phyloP scores from a whole-genome alignment of 2,888 invertebrate species.

The Apodemia mormo region DNA sequence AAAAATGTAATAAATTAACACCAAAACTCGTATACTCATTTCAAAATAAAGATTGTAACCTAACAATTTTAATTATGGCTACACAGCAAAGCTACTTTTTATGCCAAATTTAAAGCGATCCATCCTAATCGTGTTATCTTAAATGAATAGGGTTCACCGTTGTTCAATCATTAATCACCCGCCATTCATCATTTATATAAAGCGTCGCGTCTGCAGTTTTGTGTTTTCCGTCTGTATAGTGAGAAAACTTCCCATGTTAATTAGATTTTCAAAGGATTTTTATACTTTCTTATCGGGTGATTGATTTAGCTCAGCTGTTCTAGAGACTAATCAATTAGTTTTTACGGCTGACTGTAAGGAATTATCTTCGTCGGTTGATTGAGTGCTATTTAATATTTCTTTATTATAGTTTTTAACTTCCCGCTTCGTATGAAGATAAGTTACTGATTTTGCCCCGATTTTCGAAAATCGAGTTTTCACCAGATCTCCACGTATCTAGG shows the following conservation, averaged over 20 bases:
- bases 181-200: constrained; percentile 37
- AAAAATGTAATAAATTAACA: no score
- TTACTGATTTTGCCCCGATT: no score
- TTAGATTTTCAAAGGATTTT: constrained; percentile 26
- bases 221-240: constrained; percentile 20
- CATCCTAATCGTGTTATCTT: constrained; percentile 45
- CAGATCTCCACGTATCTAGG: no score
- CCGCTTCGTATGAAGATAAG: no score
- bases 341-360: constrained; percentile 12
- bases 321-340: constrained; percentile 5
- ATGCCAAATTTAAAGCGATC: constrained; percentile 35
- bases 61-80: not conserved
- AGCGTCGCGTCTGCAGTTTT: constrained; percentile 22
- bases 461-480: no score
- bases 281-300: constrained; percentile 19
- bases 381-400: not conserved
- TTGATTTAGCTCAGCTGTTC: constrained; percentile 20
- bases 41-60: not conserved
- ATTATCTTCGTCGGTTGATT: not conserved
- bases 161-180: constrained; percentile 41
- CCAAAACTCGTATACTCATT: no score
- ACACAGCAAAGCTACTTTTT: constrained; percentile 13
- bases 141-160: constrained; percentile 43
- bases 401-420: not conserved
- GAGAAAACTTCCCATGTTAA: constrained; percentile 25